A percentile compares a stretch with the other conserved stretches of the same genome.
Conservation (phyloP, 2,888 invertebrate species). For the Drosophila cracens region DNA sequence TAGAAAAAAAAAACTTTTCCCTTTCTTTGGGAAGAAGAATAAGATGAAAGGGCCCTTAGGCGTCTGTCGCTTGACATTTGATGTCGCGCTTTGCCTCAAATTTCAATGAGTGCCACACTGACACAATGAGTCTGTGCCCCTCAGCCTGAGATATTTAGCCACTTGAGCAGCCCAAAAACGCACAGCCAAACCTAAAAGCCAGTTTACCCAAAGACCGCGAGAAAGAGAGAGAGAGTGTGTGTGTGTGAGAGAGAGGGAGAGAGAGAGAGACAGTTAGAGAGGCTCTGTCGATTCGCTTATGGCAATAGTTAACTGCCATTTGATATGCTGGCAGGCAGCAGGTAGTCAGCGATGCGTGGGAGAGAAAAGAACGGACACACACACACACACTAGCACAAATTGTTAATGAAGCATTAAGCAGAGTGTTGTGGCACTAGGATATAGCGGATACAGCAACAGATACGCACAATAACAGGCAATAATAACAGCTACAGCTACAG, state of each 20-base stretch:
- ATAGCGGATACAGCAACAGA: conserved; percentile 19
- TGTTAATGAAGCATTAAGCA: conserved; percentile 73
- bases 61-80: conserved; percentile 68
- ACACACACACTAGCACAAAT: conserved; percentile 28
- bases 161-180: conserved; percentile 61
- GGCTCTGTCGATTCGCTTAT: conserved; percentile 44
- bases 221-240: neutral
- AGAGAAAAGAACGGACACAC: conserved; percentile 21
- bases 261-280: neutral
- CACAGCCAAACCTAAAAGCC: conserved; percentile 10
- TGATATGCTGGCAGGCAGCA: conserved; percentile 50
- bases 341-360: conserved; percentile 53
- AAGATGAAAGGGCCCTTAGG: conserved; percentile 31
- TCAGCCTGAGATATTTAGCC: conserved; percentile 36
- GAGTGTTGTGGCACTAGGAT: conserved; percentile 48
- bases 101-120: conserved; percentile 64
- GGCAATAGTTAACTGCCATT: conserved; percentile 66
- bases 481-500: conserved; percentile 11
- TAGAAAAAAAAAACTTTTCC: neutral
- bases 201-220: neutral
- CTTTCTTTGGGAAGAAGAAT: conserved; percentile 6
- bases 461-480: conserved; percentile 7
- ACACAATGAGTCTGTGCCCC: conserved; percentile 39
- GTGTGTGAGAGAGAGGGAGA: neutral
- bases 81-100: conserved; percentile 67